These are phyloP conservation scores for Temnothorax longispinosus DNA, from an alignment of 1,140 invertebrate genomes.

Conservation along the genomic window DNA sequence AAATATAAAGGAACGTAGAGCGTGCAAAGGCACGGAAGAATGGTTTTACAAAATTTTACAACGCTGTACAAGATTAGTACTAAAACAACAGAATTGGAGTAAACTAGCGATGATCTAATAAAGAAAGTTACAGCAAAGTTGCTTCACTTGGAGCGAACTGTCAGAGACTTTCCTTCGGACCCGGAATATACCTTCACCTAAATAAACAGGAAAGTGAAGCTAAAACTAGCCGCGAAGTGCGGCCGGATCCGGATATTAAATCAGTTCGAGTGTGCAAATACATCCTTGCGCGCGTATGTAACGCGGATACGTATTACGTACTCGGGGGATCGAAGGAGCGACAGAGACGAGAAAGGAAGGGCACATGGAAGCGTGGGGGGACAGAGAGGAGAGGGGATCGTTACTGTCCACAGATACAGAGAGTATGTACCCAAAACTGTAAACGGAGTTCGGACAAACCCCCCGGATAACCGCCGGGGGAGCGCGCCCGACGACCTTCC, in stretches of 20 bases:
- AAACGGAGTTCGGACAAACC: slow-evolving; percentile 73
- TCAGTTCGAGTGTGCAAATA: slow-evolving; percentile 55
- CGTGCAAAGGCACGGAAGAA: background rate
- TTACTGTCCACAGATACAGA: slow-evolving; percentile 68
- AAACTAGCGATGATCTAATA: background rate
- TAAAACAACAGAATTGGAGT: background rate
- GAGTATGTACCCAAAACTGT: slow-evolving; percentile 72
- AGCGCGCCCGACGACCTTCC: slow-evolving; percentile 77
- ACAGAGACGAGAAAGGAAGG: slow-evolving; percentile 9
- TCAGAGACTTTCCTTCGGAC: slow-evolving; percentile 40
- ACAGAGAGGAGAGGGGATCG: background rate
- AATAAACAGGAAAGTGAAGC: slow-evolving; percentile 53
- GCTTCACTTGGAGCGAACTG: slow-evolving; percentile 16
- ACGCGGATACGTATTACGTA: slow-evolving; percentile 27
- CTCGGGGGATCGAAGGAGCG: background rate
- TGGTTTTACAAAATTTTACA: background rate
- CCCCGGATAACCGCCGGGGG: slow-evolving; percentile 66
- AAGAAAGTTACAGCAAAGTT: slow-evolving; percentile 40
- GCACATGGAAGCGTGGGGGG: background rate
- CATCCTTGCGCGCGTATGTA: slow-evolving; percentile 20
- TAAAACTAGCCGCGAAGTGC: slow-evolving; percentile 46
- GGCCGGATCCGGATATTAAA: slow-evolving; percentile 54
- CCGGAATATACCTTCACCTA: slow-evolving; percentile 7
- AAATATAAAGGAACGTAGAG: background rate
- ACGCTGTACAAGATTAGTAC: background rate